phyloP scores from a whole-genome alignment of 2,113 vertebrate species.

The Sinocyclocheilus anshuiensis region DNA sequence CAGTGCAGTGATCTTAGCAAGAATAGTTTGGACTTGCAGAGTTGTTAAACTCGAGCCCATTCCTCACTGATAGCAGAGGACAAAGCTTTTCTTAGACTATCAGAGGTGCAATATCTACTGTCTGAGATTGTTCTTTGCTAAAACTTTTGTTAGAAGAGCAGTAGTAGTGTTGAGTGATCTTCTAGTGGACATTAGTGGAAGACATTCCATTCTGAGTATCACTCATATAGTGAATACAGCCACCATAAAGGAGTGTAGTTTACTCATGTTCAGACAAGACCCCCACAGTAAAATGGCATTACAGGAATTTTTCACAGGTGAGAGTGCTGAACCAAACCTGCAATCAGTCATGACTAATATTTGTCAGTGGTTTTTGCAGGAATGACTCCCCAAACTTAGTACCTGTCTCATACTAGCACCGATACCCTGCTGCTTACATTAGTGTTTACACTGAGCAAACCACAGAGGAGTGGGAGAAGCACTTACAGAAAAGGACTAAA shows the following conservation, averaged over 20 bases:
- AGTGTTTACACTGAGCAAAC: constrained; percentile 44
- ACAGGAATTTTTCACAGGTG: constrained; percentile 34
- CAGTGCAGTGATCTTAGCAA: constrained; percentile 7
- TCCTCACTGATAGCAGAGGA: constrained; percentile 1
- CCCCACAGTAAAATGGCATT: background rate
- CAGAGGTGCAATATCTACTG: background rate
- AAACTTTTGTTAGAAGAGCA: too few relatives aligned
- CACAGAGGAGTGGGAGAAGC: background rate
- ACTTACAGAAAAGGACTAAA: constrained; percentile 1
- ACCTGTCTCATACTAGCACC: constrained; percentile 39
- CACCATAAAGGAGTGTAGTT: background rate
- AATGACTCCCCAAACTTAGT: background rate
- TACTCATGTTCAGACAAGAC: constrained; percentile 1
- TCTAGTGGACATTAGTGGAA: too few relatives aligned
- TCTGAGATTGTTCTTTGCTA: background rate
- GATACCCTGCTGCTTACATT: background rate
- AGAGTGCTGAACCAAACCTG: constrained; percentile 39
- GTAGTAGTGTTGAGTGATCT: too few relatives aligned
- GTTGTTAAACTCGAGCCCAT: constrained; percentile 21
- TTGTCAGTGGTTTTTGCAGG: constrained; percentile 26
- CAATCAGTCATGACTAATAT: constrained; percentile 28
- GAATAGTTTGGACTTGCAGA: constrained; percentile 47
- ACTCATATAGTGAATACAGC: background rate
- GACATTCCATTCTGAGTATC: background rate
- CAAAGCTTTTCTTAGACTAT: constrained; percentile 15